Conservation (phyloP, 2,113 vertebrate species). For the Mystacornis crossleyi region DNA sequence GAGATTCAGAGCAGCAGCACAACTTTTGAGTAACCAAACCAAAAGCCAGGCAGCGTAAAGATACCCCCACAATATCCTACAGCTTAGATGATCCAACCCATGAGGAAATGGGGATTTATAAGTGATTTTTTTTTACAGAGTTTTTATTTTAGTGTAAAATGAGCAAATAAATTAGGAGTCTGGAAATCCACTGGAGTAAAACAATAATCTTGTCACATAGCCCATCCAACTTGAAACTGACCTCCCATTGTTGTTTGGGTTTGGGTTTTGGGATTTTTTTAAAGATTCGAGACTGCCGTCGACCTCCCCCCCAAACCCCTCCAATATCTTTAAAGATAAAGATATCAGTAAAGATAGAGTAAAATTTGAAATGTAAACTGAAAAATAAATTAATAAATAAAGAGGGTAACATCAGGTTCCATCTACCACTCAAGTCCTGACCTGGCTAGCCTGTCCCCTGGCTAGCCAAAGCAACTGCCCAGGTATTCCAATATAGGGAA, state of each 20-base stretch:
- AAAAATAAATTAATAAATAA: background rate
- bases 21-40: background rate
- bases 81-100: background rate
- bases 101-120: background rate
- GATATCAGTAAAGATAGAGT: background rate
- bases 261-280: background rate
- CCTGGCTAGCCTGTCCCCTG: background rate
- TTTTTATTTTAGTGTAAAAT: background rate
- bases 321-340: background rate
- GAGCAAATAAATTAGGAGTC: background rate
- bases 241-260: background rate
- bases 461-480: background rate
- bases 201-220: background rate
- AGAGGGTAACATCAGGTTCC: rapidly evolving
- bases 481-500: background rate
- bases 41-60: background rate
- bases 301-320: rapidly evolving
- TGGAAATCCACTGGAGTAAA: background rate
- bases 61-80: background rate
- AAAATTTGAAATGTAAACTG: background rate
- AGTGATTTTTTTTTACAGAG: background rate
- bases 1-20: background rate
- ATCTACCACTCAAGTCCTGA: background rate
- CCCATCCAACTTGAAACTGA: background rate
- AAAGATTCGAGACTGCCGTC: background rate